Percentiles rank a stretch among this genome's conserved stretches.
These are phyloP conservation scores for Erebia epiphron DNA, from an alignment of 2,888 invertebrate genomes.

Conservation along the genomic window DNA sequence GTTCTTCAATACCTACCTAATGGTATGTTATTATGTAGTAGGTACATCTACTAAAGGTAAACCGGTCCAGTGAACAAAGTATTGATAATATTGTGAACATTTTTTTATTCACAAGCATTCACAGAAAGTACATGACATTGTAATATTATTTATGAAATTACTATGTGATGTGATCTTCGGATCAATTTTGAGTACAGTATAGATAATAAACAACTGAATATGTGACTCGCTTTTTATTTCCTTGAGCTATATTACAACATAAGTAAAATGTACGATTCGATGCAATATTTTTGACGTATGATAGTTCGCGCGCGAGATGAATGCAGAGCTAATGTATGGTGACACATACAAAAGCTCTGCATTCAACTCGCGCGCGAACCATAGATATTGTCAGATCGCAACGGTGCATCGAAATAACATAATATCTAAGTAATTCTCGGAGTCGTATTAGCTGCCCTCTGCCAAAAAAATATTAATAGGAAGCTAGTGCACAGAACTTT, in stretches of 20 bases:
- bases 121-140: slow-evolving; percentile 84
- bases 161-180: slow-evolving; percentile 89
- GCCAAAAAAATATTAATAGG: too few relatives aligned
- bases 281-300: too few relatives aligned
- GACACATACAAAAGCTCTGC: too few relatives aligned
- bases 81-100: slow-evolving; percentile 82
- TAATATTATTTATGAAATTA: slow-evolving; percentile 85
- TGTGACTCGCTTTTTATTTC: slow-evolving; percentile 77
- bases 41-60: slow-evolving; percentile 76
- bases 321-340: too few relatives aligned
- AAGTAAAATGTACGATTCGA: too few relatives aligned
- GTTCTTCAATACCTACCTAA: slow-evolving; percentile 79
- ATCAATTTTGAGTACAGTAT: slow-evolving; percentile 90
- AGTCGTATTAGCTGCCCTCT: too few relatives aligned
- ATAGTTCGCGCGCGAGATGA: too few relatives aligned
- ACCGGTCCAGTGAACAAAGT: slow-evolving; percentile 83
- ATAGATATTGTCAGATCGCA: too few relatives aligned
- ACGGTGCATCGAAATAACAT: too few relatives aligned
- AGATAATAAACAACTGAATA: slow-evolving; percentile 89
- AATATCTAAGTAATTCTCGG: too few relatives aligned
- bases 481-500: too few relatives aligned
- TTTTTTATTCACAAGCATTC: slow-evolving; percentile 82
- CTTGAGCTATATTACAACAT: neutral
- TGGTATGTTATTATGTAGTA: slow-evolving; percentile 77
- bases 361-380: too few relatives aligned